Evolutionary conservation across 2,888 invertebrate species (phyloP), one percentile per base, ranked within the genome.

Genomic region (Eubasilissa splendida): DNA sequence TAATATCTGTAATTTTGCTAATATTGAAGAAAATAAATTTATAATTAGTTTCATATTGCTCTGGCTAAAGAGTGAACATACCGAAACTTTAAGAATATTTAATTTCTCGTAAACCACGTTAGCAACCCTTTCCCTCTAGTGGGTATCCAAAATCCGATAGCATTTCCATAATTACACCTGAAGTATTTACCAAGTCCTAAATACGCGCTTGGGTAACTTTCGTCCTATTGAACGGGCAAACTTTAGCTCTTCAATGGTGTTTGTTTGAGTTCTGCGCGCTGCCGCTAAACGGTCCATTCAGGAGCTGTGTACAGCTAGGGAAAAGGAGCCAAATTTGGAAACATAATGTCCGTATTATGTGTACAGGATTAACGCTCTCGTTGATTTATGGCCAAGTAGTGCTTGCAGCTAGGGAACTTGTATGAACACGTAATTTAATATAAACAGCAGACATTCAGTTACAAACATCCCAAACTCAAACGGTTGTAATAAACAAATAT

Each of bases 131-230:
- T 22, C 60, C 60, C 12, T 60, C 14, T n/a, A 12, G 60, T 14
- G n/a, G 60, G n/a, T 22, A 79, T 42, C 73, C 50, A 74, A 66
- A 80, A 78, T 31, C 77, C 63, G 78, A 78, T 70, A 78, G 78
- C 75, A 70, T 76, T 76, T 78, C 76, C 78, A 71, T 76, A 78
- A 82, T 80, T 80, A 80, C 77, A 82, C 76, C 80, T 78, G 82
- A 80, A 80, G 80, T 76, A 80, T 79, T 74, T 75, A 68, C 76
- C 56, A 74, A 74, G 79, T 65, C 59, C 76, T 73, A 59, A 82
- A 77, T 80, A 76, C 71, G 76, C 80, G 80, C 77, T 75, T 77
- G 68, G 74, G 76, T 76, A 81, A 83, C 80, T 81, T 83, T 82
- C 77, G 58, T 77, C 22, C 77, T 73, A 81, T 79, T 76, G 76